A percentile compares a stretch with the other conserved stretches of the same genome.
Conservation (phyloP, 2,888 invertebrate species). For the Drosophila kambysellisi region DNA sequence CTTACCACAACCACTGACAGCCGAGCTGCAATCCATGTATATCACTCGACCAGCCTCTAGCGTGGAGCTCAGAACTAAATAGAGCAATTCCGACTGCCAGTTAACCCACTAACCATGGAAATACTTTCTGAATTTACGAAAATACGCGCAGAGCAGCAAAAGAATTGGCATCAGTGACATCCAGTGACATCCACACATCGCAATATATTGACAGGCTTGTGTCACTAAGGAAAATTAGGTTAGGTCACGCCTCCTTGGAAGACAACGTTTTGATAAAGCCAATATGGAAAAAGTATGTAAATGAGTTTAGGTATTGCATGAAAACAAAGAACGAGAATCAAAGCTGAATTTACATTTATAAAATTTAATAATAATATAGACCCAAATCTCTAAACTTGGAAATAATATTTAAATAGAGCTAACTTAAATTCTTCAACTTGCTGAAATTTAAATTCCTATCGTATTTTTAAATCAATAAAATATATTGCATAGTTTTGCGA, state of each 20-base stretch:
- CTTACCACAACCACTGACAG: neutral
- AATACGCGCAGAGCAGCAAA: slow-evolving; percentile 11
- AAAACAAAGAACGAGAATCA: neutral
- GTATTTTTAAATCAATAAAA: neutral
- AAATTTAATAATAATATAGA: neutral
- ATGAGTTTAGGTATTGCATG: neutral
- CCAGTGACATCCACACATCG: slow-evolving; percentile 39
- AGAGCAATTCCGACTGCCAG: slow-evolving; percentile 71
- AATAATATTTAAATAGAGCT: neutral
- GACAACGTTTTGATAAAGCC: slow-evolving; percentile 26
- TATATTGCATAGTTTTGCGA: neutral
- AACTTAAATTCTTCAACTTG: neutral
- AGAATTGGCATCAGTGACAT: slow-evolving; percentile 6
- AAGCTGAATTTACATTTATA: neutral
- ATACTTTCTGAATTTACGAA: slow-evolving; percentile 51
- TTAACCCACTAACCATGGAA: slow-evolving; percentile 72
- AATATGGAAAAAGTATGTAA: slow-evolving; percentile 21
- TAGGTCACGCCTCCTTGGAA: slow-evolving; percentile 24
- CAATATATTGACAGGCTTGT: slow-evolving; percentile 55
- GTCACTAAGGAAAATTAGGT: slow-evolving; percentile 43
- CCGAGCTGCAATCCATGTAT: slow-evolving; percentile 48
- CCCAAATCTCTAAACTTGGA: neutral
- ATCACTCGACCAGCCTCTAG: slow-evolving; percentile 38
- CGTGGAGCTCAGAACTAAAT: slow-evolving; percentile 46
- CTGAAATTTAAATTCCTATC: neutral